Base-by-base conservation (phyloP, 2,888 invertebrate genomes). In the Yponomeuta malinellus region DNA sequence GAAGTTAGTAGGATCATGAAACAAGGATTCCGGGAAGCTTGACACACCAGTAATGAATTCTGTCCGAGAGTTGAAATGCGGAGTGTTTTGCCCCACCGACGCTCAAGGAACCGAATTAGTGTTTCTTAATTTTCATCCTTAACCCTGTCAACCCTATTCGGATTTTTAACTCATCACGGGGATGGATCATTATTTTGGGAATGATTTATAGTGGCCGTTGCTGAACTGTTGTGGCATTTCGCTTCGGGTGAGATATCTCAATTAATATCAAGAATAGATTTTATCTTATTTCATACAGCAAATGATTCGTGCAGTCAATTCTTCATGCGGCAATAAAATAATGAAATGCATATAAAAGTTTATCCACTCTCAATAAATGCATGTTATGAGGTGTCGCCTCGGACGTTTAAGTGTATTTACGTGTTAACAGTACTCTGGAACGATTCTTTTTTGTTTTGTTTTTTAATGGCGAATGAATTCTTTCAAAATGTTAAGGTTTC, bases 1-100 rank as follows among this genome's bases (percentile, higher is more conserved):
- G 15, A 59, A 15, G 52, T 59, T 59, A 59, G 52, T 59, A 59
- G 52, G 52, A 59, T 59, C 74, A 76, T 77, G 73, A 72, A 78
- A 68, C 66, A 63, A 69, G 68, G 70, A 71, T 65, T 68, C 69
- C 48, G 65, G 48, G 74, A 78, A 78, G 80, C 84, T 81, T 85
- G 87, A 87, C 87, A 85, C 79, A 80, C 78, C 80, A 77, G 78
- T 90, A 90, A 90, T 90, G 86, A 88, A 88, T 87, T 86, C 86
- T 88, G 90, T 89, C 88, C 75, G 77, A 78, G 77, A 78, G 75
- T 80, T 86, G 88, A 87, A 84, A 79, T 79, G 83, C 48, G 63
- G 63, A 70, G 23, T 68, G 69, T 63, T 71, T 43, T 37, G 67
- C 48, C 68, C 82, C 81, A 80, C 78, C 81, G 82, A 83, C 79